A percentile compares a stretch with the other conserved stretches of the same genome.
Evolutionary conservation across 2,888 invertebrate genomes (phyloP).

Genomic region (Gandaritis pyraliata): DNA sequence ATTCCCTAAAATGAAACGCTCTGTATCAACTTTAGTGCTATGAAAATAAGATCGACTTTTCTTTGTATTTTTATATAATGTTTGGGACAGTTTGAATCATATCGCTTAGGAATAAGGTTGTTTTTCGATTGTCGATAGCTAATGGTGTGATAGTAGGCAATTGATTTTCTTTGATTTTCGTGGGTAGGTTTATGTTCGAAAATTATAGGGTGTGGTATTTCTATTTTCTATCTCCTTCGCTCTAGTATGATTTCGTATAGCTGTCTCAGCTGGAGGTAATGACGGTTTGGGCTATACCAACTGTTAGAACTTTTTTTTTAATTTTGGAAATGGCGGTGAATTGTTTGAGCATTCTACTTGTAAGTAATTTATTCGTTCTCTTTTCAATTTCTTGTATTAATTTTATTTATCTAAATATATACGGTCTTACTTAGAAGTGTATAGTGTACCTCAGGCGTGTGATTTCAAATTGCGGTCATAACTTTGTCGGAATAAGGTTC

Average conservation of each 20-base stretch:
- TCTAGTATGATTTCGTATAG: conserved; percentile 1
- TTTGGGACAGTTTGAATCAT: conserved; percentile 37
- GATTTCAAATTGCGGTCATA: too few relatives aligned
- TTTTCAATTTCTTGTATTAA: not conserved
- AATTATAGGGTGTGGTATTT: conserved; percentile 44
- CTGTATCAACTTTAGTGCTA: conserved; percentile 15
- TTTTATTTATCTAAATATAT: too few relatives aligned
- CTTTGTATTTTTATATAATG: conserved; percentile 1
- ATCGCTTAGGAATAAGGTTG: conserved; percentile 18
- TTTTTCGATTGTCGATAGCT: conserved; percentile 35
- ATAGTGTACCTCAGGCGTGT: too few relatives aligned
- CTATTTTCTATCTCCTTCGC: conserved; percentile 23
- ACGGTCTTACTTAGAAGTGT: too few relatives aligned
- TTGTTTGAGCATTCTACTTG: conserved; percentile 15
- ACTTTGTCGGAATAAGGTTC: too few relatives aligned
- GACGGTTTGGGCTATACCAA: conserved; percentile 1
- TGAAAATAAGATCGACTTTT: conserved; percentile 12
- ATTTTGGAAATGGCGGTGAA: conserved; percentile 21
- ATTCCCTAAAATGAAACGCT: conserved; percentile 7
- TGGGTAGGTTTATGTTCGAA: conserved; percentile 44
- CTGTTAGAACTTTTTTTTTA: conserved; percentile 22
- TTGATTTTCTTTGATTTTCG: conserved; percentile 48
- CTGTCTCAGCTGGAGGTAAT: conserved; percentile 23
- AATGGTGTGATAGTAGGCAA: conserved; percentile 38
- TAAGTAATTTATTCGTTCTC: not conserved